Conservation (phyloP, 1,140 invertebrate species). For the Babylonia areolata region DNA sequence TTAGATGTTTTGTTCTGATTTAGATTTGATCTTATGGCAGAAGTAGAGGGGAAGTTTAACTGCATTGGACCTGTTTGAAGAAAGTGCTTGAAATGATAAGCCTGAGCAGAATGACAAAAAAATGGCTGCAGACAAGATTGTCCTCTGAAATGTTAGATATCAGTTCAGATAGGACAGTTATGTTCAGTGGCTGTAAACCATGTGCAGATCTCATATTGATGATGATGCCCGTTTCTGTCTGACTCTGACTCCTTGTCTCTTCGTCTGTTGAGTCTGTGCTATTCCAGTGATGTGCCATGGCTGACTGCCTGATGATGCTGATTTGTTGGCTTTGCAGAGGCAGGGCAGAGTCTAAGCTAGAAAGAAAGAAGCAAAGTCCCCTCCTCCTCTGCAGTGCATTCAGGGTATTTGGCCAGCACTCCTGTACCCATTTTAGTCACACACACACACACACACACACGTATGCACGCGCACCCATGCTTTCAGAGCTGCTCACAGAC, state of each 20-base stretch:
- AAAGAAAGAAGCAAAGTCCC: slow-evolving; percentile 10
- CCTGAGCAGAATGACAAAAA: no score
- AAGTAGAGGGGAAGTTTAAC: no score
- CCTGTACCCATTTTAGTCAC: neutral
- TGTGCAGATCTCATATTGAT: no score
- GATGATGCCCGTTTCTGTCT: no score
- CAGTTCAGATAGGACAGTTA: no score
- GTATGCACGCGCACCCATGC: neutral
- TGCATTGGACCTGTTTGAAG: no score
- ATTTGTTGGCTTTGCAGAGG: slow-evolving; percentile 33
- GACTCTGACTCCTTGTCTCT: neutral
- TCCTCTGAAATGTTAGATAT: no score
- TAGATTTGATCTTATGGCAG: no score
- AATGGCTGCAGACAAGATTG: no score
- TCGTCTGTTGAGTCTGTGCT: neutral
- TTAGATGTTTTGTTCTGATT: no score
- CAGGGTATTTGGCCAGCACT: neutral
- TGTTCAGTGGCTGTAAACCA: no score
- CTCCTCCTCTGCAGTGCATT: neutral
- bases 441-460: neutral
- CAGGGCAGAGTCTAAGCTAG: slow-evolving; percentile 29
- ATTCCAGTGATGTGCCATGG: neutral
- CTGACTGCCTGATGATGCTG: slow-evolving; percentile 14
- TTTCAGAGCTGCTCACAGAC: neutral
- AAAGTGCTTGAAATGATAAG: no score